Base-by-base conservation (phyloP, 2,113 vertebrate genomes). In the Labeo rohita region DNA sequence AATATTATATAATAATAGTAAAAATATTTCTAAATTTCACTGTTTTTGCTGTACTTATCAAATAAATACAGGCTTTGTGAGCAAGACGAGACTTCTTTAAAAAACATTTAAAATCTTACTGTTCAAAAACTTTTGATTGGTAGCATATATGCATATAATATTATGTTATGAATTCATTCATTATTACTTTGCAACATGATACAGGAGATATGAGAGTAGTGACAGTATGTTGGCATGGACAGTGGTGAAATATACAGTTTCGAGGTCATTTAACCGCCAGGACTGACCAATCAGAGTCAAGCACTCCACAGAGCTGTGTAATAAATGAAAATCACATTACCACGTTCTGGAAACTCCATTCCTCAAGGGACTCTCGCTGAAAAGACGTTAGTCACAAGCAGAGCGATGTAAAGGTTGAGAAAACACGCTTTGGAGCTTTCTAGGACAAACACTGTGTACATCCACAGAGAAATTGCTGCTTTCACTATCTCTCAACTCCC, bases 351-450 rank as follows among this genome's bases (percentile, higher is more conserved):
- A 63, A 61, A 80, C 21, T n/a, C 18, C 36, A 80, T 23, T 80
- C 52, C 49, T 36, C 49, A 72, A 70, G 65, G 34, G 49, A 39
- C 49, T 52, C 70, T 56, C 8, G 21, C 50, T 28, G 18, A 73
- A 74, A 66, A 28, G 18, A 21, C 18, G 36, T 74, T 85, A 45
- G 34, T 56, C 52, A 6, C n/a, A 81, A 56, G 63, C 59, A 52
- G 76, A 80, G 77, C 39, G n/a, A 80, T 63, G 75, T 78, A 39
- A 50, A 80, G 80, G 28, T 49, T 52, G n/a, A 81, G 28, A 54
- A 75, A 73, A 47, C 9, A n/a, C 36, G 10, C 43, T 56, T 23
- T 34, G 1, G 28, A 4, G 15, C 59, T 85, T 81, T 78, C 79
- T 52, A 15, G 39, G 61, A 47, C 12, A 75, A 45, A 21, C 15